phyloP scores from a whole-genome alignment of 1,140 invertebrate species.

The Penaeus chinensis region DNA sequence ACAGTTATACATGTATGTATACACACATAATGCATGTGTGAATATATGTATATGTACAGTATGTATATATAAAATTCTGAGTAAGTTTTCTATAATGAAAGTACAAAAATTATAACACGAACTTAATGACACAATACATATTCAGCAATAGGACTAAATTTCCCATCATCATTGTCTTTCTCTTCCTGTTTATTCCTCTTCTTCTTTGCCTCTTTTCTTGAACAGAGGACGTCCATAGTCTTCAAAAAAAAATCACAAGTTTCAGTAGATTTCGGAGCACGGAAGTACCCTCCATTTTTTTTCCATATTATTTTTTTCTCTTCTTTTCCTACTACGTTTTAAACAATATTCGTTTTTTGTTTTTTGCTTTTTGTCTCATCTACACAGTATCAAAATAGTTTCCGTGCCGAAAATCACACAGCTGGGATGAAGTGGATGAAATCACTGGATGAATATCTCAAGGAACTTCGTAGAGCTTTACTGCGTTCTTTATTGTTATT shows the following conservation, averaged over 20 bases:
- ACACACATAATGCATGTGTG: neutral
- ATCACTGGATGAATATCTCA: slow-evolving; percentile 13
- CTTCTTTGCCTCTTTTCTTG: neutral
- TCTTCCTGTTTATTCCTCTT: neutral
- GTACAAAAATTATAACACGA: slow-evolving; percentile 49
- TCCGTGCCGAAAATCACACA: slow-evolving; percentile 40
- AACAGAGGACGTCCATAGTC: neutral
- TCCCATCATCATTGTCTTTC: slow-evolving; percentile 8
- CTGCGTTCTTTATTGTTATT: too few relatives aligned
- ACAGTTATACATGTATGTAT: neutral
- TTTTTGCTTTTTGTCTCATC: slow-evolving; percentile 41
- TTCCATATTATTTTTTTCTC: neutral
- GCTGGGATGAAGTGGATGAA: slow-evolving; percentile 22
- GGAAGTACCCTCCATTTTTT: neutral
- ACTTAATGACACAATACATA: slow-evolving; percentile 54
- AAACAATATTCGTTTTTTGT: slow-evolving; percentile 15
- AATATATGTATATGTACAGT: neutral
- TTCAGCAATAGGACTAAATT: slow-evolving; percentile 36
- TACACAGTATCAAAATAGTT: slow-evolving; percentile 58
- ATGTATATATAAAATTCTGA: neutral
- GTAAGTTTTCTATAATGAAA: slow-evolving; percentile 45
- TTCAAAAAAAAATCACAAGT: neutral
- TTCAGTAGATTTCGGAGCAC: too few relatives aligned
- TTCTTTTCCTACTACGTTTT: slow-evolving; percentile 5
- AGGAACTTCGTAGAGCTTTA: slow-evolving; percentile 24